phyloP scores from a whole-genome alignment of 2,888 invertebrate genomes.

The Drosophila subsilvestris region DNA sequence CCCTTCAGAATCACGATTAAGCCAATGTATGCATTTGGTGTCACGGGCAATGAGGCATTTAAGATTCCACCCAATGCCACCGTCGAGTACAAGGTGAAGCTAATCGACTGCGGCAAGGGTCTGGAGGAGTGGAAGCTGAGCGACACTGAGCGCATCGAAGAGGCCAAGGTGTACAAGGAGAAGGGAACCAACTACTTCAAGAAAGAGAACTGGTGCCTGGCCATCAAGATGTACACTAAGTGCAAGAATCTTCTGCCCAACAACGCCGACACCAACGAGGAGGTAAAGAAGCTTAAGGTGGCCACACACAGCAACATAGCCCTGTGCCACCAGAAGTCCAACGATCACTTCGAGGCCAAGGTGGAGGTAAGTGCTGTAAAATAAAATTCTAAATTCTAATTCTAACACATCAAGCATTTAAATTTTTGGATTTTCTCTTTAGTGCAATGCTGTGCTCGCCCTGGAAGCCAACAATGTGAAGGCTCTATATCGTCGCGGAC shows the following conservation, averaged over 20 bases:
- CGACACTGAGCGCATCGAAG: constrained; percentile 90
- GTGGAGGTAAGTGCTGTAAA: constrained; percentile 85
- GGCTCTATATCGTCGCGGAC: constrained; percentile 94
- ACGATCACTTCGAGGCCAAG: constrained; percentile 88
- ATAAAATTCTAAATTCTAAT: not conserved
- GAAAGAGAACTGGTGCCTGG: constrained; percentile 89
- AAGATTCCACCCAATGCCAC: constrained; percentile 91
- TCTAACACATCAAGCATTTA: not conserved
- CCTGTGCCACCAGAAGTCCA: constrained; percentile 90
- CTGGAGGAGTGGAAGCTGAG: constrained; percentile 94
- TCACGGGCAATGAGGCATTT: constrained; percentile 88
- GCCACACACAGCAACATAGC: constrained; percentile 92
- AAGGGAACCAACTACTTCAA: constrained; percentile 97
- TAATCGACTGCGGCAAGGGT: constrained; percentile 93
- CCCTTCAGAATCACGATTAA: constrained; percentile 87
- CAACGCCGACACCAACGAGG: constrained; percentile 83
- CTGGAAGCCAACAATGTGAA: constrained; percentile 92
- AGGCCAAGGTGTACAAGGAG: constrained; percentile 92
- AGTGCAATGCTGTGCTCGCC: constrained; percentile 90
- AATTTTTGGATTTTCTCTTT: not conserved
- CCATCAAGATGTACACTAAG: constrained; percentile 94
- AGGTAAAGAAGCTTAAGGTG: constrained; percentile 86
- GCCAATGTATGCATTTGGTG: constrained; percentile 92
- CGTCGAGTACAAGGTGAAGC: constrained; percentile 91
- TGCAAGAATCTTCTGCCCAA: constrained; percentile 84